A percentile compares a stretch with the other conserved stretches of the same genome.
Evolutionary conservation across 2,888 invertebrate genomes (phyloP).

Genomic region (Galeopsomyia nigrocyanea): DNA sequence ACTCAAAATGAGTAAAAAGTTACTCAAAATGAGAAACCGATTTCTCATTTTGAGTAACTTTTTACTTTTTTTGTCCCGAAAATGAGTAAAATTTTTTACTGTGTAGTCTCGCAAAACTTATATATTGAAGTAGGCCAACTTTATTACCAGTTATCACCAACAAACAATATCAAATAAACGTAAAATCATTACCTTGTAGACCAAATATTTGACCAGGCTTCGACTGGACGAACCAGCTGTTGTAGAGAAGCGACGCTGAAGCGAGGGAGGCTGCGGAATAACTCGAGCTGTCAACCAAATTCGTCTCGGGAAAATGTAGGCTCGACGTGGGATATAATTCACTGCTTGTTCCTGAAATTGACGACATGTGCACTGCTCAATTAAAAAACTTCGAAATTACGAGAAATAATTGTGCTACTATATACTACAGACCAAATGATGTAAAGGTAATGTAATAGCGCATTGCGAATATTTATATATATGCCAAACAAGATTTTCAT

Average conservation of each 20-base stretch:
- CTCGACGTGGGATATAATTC: conserved; percentile 19
- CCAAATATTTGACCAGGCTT: conserved; percentile 73
- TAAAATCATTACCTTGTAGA: conserved; percentile 73
- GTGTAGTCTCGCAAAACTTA: too few relatives aligned
- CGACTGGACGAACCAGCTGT: conserved; percentile 65
- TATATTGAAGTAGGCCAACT: too few relatives aligned
- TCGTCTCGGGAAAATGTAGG: conserved; percentile 51
- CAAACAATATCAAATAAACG: too few relatives aligned
- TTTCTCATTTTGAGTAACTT: too few relatives aligned
- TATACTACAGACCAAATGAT: background rate
- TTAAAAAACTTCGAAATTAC: background rate
- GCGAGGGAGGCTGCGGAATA: conserved; percentile 64
- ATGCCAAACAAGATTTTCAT: too few relatives aligned
- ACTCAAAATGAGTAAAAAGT: too few relatives aligned
- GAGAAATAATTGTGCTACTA: background rate
- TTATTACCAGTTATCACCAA: too few relatives aligned
- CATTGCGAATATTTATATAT: too few relatives aligned
- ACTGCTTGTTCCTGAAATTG: conserved; percentile 1
- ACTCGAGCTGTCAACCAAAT: conserved; percentile 56
- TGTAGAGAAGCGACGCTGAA: conserved; percentile 65
- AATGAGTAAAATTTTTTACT: too few relatives aligned
- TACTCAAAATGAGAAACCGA: too few relatives aligned
- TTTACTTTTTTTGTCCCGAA: too few relatives aligned
- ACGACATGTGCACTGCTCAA: background rate
- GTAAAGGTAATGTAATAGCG: too few relatives aligned